Evolutionary conservation across 2,797 vertebrate genomes (phyloP).

Genomic region (Sphenopsis melanotis): DNA sequence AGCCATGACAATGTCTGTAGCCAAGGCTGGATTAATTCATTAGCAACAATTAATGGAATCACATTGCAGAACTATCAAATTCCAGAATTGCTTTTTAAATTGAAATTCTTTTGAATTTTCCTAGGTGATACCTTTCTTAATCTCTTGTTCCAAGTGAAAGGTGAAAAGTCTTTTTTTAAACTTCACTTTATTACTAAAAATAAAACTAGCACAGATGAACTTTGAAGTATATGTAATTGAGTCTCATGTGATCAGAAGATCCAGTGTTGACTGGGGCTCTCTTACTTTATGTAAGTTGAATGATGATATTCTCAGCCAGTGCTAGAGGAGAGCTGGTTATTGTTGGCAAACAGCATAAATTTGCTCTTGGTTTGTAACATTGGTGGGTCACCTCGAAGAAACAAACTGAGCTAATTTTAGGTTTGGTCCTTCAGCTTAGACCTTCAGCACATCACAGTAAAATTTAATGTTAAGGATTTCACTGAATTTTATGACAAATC

Average conservation of each 20-base stretch:
- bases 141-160: not conserved
- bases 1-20: not conserved
- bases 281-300: not conserved
- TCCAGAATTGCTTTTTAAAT: not conserved
- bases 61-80: not conserved
- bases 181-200: conserved; percentile 21
- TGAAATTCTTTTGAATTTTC: not conserved
- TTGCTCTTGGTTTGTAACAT: not conserved
- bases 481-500: not conserved
- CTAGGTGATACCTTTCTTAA: not conserved
- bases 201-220: conserved; percentile 4
- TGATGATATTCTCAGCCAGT: not conserved
- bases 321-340: not conserved
- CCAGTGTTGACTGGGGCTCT: not conserved
- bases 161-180: conserved; percentile 6
- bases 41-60: not conserved
- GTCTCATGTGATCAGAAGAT: not conserved
- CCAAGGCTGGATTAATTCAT: not conserved
- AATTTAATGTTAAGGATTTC: not conserved
- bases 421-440: not conserved
- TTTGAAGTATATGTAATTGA: not conserved
- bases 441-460: not conserved
- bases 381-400: not conserved
- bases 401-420: not conserved
- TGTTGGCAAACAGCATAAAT: not conserved